phyloP scores from a whole-genome alignment of 2,113 vertebrate genomes.

The Mobula hypostoma region DNA sequence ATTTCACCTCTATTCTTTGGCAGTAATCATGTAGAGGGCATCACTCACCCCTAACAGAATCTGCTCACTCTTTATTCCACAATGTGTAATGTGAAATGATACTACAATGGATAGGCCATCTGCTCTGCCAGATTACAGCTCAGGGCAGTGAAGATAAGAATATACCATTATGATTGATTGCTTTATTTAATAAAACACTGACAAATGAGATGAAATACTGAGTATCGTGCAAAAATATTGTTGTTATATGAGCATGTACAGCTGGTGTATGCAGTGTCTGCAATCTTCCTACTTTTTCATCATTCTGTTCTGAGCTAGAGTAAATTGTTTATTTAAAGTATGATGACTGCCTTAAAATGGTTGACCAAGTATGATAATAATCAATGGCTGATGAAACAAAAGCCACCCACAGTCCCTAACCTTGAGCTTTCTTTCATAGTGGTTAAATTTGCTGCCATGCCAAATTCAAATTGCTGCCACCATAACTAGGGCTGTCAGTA shows the following conservation, averaged over 20 bases:
- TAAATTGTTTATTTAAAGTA: neutral
- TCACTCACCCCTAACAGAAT: neutral
- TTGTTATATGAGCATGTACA: neutral
- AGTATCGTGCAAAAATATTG: neutral
- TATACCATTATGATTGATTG: neutral
- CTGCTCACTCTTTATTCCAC: neutral
- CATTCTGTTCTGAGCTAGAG: neutral
- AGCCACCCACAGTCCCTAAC: too few species aligned
- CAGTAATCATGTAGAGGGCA: neutral
- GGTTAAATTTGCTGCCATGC: too few species aligned
- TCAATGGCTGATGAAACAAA: neutral
- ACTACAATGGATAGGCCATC: neutral
- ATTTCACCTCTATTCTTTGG: neutral
- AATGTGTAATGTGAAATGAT: neutral
- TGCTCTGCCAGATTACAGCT: neutral
- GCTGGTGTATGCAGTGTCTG: neutral
- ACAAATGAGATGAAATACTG: neutral
- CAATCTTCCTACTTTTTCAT: neutral
- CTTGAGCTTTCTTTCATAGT: too few species aligned
- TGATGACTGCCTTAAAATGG: neutral
- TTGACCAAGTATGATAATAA: neutral
- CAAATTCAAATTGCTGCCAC: too few species aligned
- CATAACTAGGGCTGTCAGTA: too few species aligned
- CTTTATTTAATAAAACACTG: neutral
- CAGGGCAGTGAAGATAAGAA: neutral